Percentiles rank a stretch among this genome's conserved stretches.
Conservation (phyloP, 2,113 vertebrate species). For the Gymnorhina tibicen region DNA sequence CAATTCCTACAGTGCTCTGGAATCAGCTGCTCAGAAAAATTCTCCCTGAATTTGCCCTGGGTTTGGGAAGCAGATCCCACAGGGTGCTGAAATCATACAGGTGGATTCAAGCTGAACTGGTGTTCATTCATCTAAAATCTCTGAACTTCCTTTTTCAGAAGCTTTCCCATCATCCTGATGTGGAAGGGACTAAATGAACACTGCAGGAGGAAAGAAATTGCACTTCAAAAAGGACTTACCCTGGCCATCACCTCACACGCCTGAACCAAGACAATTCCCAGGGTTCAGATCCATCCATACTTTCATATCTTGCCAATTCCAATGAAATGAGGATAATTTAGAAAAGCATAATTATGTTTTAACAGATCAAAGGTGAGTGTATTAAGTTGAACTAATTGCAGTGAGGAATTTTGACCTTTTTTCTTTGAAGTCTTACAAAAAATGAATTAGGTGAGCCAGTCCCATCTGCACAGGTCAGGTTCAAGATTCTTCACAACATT, state of each 20-base stretch:
- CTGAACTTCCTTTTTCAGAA: background rate
- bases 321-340: background rate
- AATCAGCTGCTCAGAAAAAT: background rate
- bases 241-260: background rate
- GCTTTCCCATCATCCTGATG: background rate
- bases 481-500: background rate
- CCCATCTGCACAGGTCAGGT: background rate
- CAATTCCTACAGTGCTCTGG: background rate
- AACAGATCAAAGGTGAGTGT: background rate
- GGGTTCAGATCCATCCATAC: background rate
- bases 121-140: background rate
- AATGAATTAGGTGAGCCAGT: background rate
- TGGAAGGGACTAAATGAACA: background rate
- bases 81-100: background rate
- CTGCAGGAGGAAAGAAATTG: background rate
- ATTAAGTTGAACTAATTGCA: slow-evolving; percentile 29
- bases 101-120: background rate
- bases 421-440: slow-evolving; percentile 35
- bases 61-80: background rate
- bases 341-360: background rate
- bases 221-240: background rate
- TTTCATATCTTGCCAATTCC: slow-evolving; percentile 10
- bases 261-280: background rate
- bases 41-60: background rate
- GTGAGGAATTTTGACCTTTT: slow-evolving; percentile 19